Percentiles rank a stretch among this genome's conserved stretches.
Conservation (phyloP, 2,113 vertebrate species). For the Taxidea taxus region DNA sequence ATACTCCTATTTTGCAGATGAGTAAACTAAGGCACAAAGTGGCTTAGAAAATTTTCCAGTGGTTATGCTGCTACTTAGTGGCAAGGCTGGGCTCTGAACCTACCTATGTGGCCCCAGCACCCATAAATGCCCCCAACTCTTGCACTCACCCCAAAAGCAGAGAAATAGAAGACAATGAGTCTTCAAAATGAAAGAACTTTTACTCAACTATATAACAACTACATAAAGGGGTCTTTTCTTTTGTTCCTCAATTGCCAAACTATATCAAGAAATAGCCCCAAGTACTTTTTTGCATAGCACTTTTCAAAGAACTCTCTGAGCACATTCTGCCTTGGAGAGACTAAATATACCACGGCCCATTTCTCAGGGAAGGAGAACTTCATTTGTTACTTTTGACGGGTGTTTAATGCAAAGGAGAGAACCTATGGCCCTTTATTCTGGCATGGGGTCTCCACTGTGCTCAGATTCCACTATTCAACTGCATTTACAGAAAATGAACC, state of each 20-base stretch:
- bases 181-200: not conserved
- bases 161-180: not conserved
- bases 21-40: not conserved
- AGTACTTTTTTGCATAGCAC: not conserved
- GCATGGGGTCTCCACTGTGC: not conserved
- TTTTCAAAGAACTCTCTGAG: not conserved
- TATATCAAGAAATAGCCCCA: not conserved
- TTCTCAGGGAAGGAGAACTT: not conserved
- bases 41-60: not conserved
- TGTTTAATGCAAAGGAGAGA: not conserved
- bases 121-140: not conserved
- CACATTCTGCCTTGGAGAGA: not conserved
- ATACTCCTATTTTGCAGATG: not conserved
- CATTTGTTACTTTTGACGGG: not conserved
- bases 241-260: not conserved
- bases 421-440: not conserved
- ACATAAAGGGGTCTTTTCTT: not conserved
- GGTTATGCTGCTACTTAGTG: not conserved
- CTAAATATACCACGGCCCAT: not conserved
- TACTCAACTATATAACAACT: not conserved
- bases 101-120: too few species aligned
- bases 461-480: not conserved
- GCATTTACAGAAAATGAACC: not conserved
- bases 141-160: not conserved
- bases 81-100: not conserved